Conservation (phyloP, 2,888 invertebrate genomes). For the Crioceris asparagi region DNA sequence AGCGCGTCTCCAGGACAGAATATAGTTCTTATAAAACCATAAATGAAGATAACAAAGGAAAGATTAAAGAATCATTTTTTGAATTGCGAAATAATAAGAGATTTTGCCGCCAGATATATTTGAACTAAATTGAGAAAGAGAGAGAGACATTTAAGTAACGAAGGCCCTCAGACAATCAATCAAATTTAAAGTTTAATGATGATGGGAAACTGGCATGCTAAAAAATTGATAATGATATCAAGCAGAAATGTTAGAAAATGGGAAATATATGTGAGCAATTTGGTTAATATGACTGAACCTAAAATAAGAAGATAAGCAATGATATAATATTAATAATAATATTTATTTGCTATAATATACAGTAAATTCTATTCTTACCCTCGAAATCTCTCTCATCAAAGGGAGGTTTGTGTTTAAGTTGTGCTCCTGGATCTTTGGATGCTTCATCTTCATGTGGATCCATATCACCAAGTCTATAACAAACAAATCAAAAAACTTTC, state of each 20-base stretch:
- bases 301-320: background rate
- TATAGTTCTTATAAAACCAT: too few species aligned
- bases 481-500: conserved; percentile 3
- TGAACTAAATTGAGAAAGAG: too few species aligned
- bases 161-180: too few species aligned
- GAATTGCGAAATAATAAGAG: too few species aligned
- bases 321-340: background rate
- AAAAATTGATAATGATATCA: background rate
- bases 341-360: background rate
- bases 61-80: too few species aligned
- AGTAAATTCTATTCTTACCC: conserved; percentile 51
- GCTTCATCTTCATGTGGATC: conserved; percentile 62
- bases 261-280: background rate
- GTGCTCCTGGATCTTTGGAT: conserved; percentile 76
- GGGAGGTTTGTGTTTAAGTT: conserved; percentile 59
- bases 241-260: background rate
- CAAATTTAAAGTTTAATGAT: too few species aligned
- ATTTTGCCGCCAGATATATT: too few species aligned
- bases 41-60: too few species aligned
- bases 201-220: background rate
- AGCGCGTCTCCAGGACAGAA: too few species aligned
- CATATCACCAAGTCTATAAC: conserved; percentile 36
- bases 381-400: conserved; percentile 84
- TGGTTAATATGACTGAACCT: background rate
- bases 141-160: too few species aligned